A percentile compares a stretch with the other conserved stretches of the same genome.
These are phyloP conservation scores for Sebastes trivittatus DNA, from an alignment of 2,797 vertebrate genomes.

Conservation along the genomic window DNA sequence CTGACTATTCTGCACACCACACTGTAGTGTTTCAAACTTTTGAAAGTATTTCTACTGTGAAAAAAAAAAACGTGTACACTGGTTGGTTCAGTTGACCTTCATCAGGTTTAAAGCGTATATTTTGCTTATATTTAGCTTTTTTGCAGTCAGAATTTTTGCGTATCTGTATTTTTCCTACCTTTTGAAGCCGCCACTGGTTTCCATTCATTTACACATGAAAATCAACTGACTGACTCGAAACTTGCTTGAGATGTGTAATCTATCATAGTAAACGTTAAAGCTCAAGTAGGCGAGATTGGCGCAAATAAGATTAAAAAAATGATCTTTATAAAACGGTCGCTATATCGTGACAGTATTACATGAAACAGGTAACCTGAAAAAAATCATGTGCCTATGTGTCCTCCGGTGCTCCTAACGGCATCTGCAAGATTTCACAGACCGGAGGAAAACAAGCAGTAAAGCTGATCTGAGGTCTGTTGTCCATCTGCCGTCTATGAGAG, in stretches of 20 bases:
- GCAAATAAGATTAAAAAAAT: too few species aligned
- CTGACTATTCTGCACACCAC: neutral
- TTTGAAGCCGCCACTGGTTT: neutral
- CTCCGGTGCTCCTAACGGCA: too few species aligned
- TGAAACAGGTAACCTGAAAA: too few species aligned
- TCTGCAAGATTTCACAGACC: too few species aligned
- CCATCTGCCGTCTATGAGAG: too few species aligned
- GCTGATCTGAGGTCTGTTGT: too few species aligned
- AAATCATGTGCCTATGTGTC: too few species aligned
- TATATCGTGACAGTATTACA: too few species aligned
- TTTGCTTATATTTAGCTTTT: neutral
- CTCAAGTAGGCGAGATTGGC: too few species aligned
- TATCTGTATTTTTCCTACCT: neutral
- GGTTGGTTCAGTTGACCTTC: neutral
- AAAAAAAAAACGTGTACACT: neutral
- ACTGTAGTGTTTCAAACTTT: neutral
- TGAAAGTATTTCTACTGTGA: neutral
- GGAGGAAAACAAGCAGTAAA: too few species aligned
- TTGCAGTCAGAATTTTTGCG: neutral
- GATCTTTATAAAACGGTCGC: too few species aligned
- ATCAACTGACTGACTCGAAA: neutral
- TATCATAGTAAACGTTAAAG: neutral
- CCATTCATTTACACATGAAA: neutral
- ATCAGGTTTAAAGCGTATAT: neutral
- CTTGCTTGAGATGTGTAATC: neutral